Percentiles rank a stretch among this genome's conserved stretches.
Evolutionary conservation across 2,888 invertebrate genomes (phyloP).

Genomic region (Falcaria lacertinaria): DNA sequence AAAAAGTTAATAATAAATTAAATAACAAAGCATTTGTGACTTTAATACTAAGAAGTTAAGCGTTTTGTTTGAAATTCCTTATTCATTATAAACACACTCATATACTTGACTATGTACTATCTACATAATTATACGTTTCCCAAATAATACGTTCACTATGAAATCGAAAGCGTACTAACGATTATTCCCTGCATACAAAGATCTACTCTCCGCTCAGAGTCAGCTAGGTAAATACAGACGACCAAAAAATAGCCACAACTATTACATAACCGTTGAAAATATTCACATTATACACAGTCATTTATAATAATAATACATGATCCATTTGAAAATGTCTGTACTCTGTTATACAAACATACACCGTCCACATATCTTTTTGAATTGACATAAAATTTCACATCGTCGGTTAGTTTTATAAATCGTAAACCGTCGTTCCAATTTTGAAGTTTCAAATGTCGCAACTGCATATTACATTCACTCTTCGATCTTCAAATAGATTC

Average conservation of each 20-base stretch:
- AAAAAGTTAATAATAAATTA: background rate
- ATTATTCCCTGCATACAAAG: conserved; percentile 29
- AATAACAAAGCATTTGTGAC: conserved; percentile 23
- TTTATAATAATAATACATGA: conserved; percentile 19
- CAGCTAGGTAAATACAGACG: conserved; percentile 23
- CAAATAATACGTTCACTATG: conserved; percentile 32
- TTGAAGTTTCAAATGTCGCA: conserved; percentile 14
- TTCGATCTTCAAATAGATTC: conserved; percentile 3
- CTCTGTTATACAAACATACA: conserved; percentile 4
- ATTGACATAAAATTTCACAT: conserved; percentile 31
- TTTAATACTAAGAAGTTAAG: conserved; percentile 25
- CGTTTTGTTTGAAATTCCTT: conserved; percentile 29
- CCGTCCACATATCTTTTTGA: conserved; percentile 20
- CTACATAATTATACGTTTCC: conserved; percentile 34
- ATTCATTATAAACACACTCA: conserved; percentile 37
- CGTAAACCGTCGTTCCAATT: conserved; percentile 17
- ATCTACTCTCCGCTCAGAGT: conserved; percentile 4
- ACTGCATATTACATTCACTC: conserved; percentile 1
- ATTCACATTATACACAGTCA: conserved; percentile 47
- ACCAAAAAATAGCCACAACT: conserved; percentile 24
- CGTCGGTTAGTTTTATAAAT: conserved; percentile 16
- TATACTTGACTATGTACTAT: conserved; percentile 31
- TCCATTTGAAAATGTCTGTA: conserved; percentile 31
- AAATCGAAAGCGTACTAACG: conserved; percentile 36
- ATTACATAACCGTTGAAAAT: conserved; percentile 19